Evolutionary conservation across 2,113 vertebrate species (phyloP), one percentile per base, ranked within the genome.

Genomic region (Onychostoma macrolepis): DNA sequence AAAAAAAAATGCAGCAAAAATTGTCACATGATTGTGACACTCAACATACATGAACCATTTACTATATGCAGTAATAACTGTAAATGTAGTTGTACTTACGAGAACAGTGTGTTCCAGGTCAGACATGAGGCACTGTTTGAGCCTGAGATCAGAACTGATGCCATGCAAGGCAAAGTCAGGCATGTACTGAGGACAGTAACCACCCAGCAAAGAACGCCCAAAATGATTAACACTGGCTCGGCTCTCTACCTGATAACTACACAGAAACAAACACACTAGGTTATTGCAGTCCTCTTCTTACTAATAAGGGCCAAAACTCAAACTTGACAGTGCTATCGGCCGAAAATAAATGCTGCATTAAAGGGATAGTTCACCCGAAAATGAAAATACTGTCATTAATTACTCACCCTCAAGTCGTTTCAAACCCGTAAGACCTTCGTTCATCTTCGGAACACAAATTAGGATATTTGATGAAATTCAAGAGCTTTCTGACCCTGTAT

Each of bases 121-220:
- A 0, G 94, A 90, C 38, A 93, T 78, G 33, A 97, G 92, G 88
- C 94, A 95, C 81, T 96, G 95, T 79, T 92, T 96, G 67, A 97
- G 95, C 77, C 94, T 94, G 85, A 96, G 96, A 5, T 96, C 95
- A 0, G 92, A 95, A 89, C 90, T 88, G 87, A 95, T 94, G 80
- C 97, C 97, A 19, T 97, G 97, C 48, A 97, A 93, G 88, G 96
- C 97, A 61, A 97, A 92, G 69, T 97, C 96, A 15, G 97, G 96
- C 93, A 97, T 92, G 71, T 97, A 97, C 0, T 96, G 94, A 43
- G 96, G 93, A 88, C 96, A 97, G 89, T 96, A 97, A 41, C 96
- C 96, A 6, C 96, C 97, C 45, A 97, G 93, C 63, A 97, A 94
- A 0, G 96, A 97, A 86, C 94, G 94, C 88, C 96, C 97, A 9